Base-by-base conservation (phyloP, 2,888 invertebrate genomes). In the Cheilosia urbana region DNA sequence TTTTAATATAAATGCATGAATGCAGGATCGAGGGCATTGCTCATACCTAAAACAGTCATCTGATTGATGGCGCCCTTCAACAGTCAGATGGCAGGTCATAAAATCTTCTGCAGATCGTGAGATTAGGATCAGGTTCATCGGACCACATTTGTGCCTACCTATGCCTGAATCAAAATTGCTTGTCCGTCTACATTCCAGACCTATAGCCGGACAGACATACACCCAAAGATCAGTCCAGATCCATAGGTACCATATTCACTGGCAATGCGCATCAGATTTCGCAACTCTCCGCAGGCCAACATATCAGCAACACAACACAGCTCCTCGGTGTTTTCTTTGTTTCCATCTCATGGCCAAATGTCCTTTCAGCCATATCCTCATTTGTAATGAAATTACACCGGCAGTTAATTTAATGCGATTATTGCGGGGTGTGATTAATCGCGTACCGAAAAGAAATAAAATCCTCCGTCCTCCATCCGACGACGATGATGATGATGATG, bases 391-490 rank as follows among this genome's bases (percentile, higher is more conserved):
- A 62, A 69, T 75, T 66, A 75, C 69, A 65, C 57, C 62, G 21
- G 60, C 85, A 81, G 65, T 85, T 76, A 76, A 85, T 71, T 85
- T 81, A 85, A 85, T 85, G 71, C 81, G 80, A 85, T 85, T 76
- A 81, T 75, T 76, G 75, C 51, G 57, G 76, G 76, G 57, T 57
- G 81, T 76, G 85, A 85, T 85, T 68, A 85, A 81, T 81, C 72
- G 81, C 57, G 45, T 40, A 49, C 62, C 15, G 63, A 65, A 51
- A 49, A 17, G 57, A 27, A 49, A 15, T 24, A 19, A 30, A 79
- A 51, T 40, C 34, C 58, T 42, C 57, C 30, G 15, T 21, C 34
- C 58, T 42, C 57, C 30, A 11, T 21, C 58, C n/a, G 66, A 53
- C 17, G 34, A 40, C 27, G 42, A 53, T 72, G 60, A 66, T 60